Percentiles rank a stretch among this genome's conserved stretches.
Conservation (phyloP, 2,888 invertebrate genomes). For the Drosophila lutescens region DNA sequence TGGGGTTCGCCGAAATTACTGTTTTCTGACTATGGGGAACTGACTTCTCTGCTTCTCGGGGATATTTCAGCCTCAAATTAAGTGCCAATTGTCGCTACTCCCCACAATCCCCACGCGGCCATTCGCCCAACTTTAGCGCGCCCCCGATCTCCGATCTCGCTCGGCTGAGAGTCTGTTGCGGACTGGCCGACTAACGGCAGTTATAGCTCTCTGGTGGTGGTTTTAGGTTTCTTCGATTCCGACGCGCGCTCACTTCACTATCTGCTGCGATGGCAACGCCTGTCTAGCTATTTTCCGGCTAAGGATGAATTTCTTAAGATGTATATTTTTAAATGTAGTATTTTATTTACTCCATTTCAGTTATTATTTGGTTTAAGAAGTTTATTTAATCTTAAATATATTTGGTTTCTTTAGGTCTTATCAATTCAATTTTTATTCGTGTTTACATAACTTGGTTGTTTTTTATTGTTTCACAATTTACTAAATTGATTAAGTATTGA, state of each 20-base stretch:
- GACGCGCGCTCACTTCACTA: slow-evolving; percentile 36
- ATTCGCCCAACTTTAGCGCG: not conserved
- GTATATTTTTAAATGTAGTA: not conserved
- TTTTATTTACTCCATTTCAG: too few species aligned
- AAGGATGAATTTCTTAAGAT: too few species aligned
- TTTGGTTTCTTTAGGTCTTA: too few species aligned
- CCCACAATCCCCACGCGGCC: slow-evolving; percentile 19
- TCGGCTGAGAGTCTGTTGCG: slow-evolving; percentile 73
- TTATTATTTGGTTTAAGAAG: too few species aligned
- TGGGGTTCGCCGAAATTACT: slow-evolving; percentile 1
- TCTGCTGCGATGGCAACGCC: slow-evolving; percentile 20
- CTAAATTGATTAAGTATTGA: too few species aligned
- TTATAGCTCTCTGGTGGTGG: slow-evolving; percentile 45
- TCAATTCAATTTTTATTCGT: too few species aligned
- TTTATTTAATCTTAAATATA: too few species aligned
- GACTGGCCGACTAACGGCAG: slow-evolving; percentile 60
- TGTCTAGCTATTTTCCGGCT: slow-evolving; percentile 11
- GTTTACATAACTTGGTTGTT: too few species aligned
- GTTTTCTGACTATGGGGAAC: not conserved
- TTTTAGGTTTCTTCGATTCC: slow-evolving; percentile 28
- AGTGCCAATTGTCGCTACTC: not conserved
- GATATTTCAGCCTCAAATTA: not conserved
- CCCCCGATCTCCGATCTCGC: slow-evolving; percentile 39
- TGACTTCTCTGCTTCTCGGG: not conserved
- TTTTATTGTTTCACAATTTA: too few species aligned